Evolutionary conservation across 1,140 invertebrate species (phyloP).

Genomic region (Chelonus insularis): DNA sequence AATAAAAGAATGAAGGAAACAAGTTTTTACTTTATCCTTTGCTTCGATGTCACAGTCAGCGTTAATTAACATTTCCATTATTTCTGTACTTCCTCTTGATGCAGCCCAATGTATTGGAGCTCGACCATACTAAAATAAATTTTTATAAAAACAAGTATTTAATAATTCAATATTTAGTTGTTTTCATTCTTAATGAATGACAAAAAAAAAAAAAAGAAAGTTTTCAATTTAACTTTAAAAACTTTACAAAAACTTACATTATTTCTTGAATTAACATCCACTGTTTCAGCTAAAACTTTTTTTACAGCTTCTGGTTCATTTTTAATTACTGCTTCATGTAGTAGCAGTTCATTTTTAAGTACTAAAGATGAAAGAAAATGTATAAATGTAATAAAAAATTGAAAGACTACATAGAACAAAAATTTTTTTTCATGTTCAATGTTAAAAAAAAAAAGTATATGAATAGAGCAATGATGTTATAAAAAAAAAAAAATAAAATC

Average conservation of each 20-base stretch:
- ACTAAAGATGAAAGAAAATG: conserved; percentile 37
- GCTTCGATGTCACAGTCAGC: conserved; percentile 78
- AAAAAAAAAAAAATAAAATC: conserved; percentile 23
- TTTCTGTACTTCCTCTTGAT: conserved; percentile 72
- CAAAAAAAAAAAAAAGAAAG: no score
- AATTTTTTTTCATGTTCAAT: conserved; percentile 56
- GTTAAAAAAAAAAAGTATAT: no score
- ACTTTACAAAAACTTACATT: conserved; percentile 61
- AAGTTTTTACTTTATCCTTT: conserved; percentile 76
- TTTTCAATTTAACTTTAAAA: no score
- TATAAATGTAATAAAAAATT: conserved; percentile 20
- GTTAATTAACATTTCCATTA: conserved; percentile 72
- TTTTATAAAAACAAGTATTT: conserved; percentile 38
- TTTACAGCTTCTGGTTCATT: conserved; percentile 69
- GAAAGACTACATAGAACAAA: no score
- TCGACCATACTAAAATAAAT: conserved; percentile 67
- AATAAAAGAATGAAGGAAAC: no score
- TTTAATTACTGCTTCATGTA: conserved; percentile 76
- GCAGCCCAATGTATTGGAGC: conserved; percentile 79
- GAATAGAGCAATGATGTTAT: no score
- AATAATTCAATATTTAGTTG: background rate
- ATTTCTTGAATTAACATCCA: conserved; percentile 72
- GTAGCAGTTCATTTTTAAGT: conserved; percentile 69
- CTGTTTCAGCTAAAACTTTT: conserved; percentile 66
- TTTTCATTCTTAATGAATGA: no score